These are phyloP conservation scores for Bucorvus abyssinicus DNA, from an alignment of 2,797 vertebrate genomes.

Conservation along the genomic window DNA sequence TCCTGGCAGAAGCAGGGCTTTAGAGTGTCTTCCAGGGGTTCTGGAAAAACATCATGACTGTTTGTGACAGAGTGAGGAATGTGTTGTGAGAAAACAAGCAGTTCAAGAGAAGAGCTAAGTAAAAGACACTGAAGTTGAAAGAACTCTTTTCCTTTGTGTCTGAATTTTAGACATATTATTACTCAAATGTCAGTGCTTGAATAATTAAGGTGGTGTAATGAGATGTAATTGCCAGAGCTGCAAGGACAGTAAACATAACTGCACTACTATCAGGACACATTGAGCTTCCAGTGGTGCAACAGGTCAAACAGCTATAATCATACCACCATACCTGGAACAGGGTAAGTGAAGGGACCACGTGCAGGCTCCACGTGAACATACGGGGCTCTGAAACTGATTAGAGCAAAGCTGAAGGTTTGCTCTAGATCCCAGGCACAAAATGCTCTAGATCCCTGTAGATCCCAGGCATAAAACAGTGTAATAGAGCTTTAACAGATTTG, in stretches of 20 bases:
- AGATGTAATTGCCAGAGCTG: slow-evolving; percentile 47
- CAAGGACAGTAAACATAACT: slow-evolving; percentile 71
- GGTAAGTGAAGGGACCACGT: background rate
- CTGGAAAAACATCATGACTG: slow-evolving; percentile 6
- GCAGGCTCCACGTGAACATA: slow-evolving; percentile 11
- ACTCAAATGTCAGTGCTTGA: slow-evolving; percentile 31
- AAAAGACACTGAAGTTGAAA: background rate
- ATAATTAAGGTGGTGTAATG: slow-evolving; percentile 49
- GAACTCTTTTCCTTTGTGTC: background rate
- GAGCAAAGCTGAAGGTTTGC: slow-evolving; percentile 31
- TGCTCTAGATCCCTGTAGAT: background rate
- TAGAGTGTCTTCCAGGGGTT: slow-evolving; percentile 1
- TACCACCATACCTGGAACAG: background rate
- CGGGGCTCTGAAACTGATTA: background rate
- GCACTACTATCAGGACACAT: slow-evolving; percentile 26
- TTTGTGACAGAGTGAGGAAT: slow-evolving; percentile 9
- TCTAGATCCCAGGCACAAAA: background rate
- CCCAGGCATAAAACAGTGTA: background rate
- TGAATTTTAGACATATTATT: slow-evolving; percentile 14
- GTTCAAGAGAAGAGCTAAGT: slow-evolving; percentile 5
- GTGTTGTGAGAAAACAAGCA: slow-evolving; percentile 35
- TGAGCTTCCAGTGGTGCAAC: slow-evolving; percentile 51
- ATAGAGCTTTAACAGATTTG: background rate
- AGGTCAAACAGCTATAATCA: slow-evolving; percentile 44
- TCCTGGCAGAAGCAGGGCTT: background rate